A percentile compares a stretch with the other conserved stretches of the same genome.
Evolutionary conservation across 1,140 invertebrate species (phyloP).

Genomic region (Rhopalosiphum padi): DNA sequence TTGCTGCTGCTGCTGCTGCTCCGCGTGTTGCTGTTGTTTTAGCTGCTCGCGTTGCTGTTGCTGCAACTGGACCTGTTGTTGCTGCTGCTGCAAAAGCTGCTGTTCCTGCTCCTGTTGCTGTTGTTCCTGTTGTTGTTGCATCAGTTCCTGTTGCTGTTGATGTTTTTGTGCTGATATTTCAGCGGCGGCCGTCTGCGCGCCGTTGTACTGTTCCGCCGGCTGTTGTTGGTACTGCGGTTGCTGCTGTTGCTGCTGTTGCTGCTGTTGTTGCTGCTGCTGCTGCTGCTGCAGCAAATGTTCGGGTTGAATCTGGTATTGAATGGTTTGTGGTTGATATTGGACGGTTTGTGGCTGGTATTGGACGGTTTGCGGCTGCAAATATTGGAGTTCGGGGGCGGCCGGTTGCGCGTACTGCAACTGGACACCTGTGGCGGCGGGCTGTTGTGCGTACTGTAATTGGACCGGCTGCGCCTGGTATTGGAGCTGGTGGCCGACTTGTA

Average conservation of each 20-base stretch:
- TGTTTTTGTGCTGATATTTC: neutral
- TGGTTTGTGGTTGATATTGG: neutral
- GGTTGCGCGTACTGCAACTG: slow-evolving; percentile 34
- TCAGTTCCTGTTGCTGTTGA: slow-evolving; percentile 16
- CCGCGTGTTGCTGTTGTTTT: neutral
- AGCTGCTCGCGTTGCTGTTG: neutral
- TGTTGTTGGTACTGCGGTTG: slow-evolving; percentile 55
- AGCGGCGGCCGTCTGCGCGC: neutral
- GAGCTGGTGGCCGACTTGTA: neutral
- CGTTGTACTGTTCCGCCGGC: neutral
- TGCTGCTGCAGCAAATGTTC: slow-evolving; percentile 51
- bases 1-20: slow-evolving; percentile 50
- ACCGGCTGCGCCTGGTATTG: neutral
- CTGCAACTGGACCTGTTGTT: slow-evolving; percentile 22
- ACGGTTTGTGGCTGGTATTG: slow-evolving; percentile 18
- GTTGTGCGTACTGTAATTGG: slow-evolving; percentile 30
- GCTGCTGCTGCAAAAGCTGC: slow-evolving; percentile 55
- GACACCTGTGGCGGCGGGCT: neutral
- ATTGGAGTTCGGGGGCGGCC: neutral
- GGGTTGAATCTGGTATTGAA: neutral
- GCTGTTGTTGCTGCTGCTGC: slow-evolving; percentile 56
- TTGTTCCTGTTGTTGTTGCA: neutral
- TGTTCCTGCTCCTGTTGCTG: neutral
- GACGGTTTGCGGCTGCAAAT: neutral
- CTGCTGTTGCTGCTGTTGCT: slow-evolving; percentile 56